phyloP scores from a whole-genome alignment of 2,797 vertebrate species.

The Hyperoplus lanceolatus region DNA sequence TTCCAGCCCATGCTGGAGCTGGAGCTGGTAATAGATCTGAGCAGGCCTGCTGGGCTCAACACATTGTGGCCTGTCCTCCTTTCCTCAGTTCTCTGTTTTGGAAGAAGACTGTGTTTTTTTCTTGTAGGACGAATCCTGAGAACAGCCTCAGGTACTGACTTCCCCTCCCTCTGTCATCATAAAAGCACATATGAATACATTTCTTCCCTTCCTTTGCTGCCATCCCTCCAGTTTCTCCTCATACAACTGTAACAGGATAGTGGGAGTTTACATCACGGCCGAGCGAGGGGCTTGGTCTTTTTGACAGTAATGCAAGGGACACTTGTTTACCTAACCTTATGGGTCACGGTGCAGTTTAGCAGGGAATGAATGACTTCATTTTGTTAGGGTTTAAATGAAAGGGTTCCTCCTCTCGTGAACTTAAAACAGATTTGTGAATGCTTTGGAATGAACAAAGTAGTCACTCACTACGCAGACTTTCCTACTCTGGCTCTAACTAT shows the following conservation, averaged over 20 bases:
- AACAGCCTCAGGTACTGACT: constrained; percentile 80
- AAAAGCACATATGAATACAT: constrained; percentile 46
- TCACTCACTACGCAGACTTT: constrained; percentile 61
- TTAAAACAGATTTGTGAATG: constrained; percentile 83
- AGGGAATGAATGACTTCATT: constrained; percentile 86
- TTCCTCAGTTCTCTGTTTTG: constrained; percentile 58
- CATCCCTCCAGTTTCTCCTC: constrained; percentile 51
- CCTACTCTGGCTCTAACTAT: constrained; percentile 55
- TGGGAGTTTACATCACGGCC: constrained; percentile 80
- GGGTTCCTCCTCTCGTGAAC: constrained; percentile 86
- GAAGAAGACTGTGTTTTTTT: constrained; percentile 64
- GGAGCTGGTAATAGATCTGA: constrained; percentile 84
- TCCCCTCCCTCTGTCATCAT: constrained; percentile 57
- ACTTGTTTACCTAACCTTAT: constrained; percentile 86
- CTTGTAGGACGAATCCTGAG: constrained; percentile 77
- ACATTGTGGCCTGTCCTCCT: constrained; percentile 64
- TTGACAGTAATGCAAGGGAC: constrained; percentile 83
- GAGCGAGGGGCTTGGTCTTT: constrained; percentile 76
- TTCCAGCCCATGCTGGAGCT: constrained; percentile 83
- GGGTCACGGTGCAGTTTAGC: constrained; percentile 81
- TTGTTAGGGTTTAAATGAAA: constrained; percentile 85
- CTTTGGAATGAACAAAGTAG: constrained; percentile 81
- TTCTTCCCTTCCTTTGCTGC: constrained; percentile 51
- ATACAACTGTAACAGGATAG: constrained; percentile 77
- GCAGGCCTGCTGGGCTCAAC: constrained; percentile 81